These are phyloP conservation scores for Micromesistius poutassou DNA, from an alignment of 2,797 vertebrate species.

Conservation along the genomic window DNA sequence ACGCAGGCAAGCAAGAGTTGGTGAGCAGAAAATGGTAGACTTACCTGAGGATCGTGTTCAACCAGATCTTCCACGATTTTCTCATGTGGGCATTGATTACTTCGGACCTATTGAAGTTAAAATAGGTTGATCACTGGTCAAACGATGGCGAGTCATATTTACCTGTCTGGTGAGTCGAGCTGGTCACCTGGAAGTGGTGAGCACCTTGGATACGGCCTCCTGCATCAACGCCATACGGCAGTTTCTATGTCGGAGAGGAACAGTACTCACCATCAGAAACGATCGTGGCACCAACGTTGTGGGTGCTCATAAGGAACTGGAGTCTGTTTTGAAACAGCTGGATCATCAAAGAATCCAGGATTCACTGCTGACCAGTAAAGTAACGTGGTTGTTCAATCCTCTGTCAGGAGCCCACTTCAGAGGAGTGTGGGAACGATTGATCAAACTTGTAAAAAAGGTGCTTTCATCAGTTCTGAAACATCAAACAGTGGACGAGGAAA, in stretches of 20 bases:
- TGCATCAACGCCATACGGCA: background rate
- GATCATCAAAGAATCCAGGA: slow-evolving; percentile 6
- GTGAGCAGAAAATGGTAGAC: slow-evolving; percentile 23
- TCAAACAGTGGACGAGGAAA: slow-evolving; percentile 26
- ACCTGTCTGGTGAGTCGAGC: background rate
- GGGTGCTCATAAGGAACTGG: slow-evolving; percentile 1
- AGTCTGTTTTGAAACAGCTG: background rate
- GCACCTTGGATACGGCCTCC: background rate
- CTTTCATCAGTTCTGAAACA: slow-evolving; percentile 13
- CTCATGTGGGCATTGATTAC: background rate
- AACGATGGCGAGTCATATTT: background rate
- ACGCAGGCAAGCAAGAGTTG: background rate
- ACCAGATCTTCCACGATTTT: background rate
- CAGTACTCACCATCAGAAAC: background rate
- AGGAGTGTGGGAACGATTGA: too few relatives aligned
- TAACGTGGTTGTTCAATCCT: slow-evolving; percentile 6
- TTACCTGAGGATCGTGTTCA: too few relatives aligned
- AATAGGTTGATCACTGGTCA: background rate
- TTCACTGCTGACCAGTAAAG: background rate
- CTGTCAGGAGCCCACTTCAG: slow-evolving; percentile 18
- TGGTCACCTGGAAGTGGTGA: background rate
- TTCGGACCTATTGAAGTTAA: background rate
- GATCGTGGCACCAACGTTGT: background rate
- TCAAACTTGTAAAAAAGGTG: too few relatives aligned
- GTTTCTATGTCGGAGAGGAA: background rate